Evolutionary conservation across 2,888 invertebrate species (phyloP).

Genomic region (Venusia cambrica): DNA sequence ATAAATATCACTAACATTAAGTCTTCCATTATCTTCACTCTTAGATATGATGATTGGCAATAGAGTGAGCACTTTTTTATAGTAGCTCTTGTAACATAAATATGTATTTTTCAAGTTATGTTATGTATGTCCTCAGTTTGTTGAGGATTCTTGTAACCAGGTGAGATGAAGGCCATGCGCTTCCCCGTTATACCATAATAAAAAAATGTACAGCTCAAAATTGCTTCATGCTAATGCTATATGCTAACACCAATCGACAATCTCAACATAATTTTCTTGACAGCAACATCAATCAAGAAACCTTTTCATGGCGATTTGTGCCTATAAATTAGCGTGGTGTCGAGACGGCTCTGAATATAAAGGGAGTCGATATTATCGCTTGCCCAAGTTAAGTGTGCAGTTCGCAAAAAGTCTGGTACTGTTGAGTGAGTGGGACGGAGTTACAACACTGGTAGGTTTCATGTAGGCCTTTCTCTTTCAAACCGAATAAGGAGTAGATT

Average conservation of each 20-base stretch:
- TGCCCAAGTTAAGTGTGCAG: constrained; percentile 28
- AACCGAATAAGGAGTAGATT: constrained; percentile 45
- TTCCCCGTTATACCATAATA: too few relatives aligned
- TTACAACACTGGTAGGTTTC: constrained; percentile 24
- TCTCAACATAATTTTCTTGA: constrained; percentile 31
- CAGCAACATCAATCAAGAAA: constrained; percentile 41
- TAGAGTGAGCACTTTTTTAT: too few relatives aligned
- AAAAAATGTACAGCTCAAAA: too few relatives aligned
- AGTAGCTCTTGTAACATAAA: too few relatives aligned
- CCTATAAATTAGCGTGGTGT: constrained; percentile 47
- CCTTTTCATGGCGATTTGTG: constrained; percentile 48
- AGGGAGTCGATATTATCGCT: constrained; percentile 27
- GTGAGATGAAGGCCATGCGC: too few relatives aligned
- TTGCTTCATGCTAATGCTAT: too few relatives aligned
- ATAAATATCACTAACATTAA: too few relatives aligned
- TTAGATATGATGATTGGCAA: too few relatives aligned
- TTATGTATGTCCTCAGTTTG: too few relatives aligned
- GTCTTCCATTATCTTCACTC: too few relatives aligned
- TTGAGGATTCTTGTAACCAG: too few relatives aligned
- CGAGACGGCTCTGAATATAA: constrained; percentile 27
- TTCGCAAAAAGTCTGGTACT: constrained; percentile 31
- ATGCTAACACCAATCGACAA: constrained; percentile 24
- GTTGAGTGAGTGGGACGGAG: constrained; percentile 40
- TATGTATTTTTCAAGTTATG: too few relatives aligned
- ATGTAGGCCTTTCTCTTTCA: constrained; percentile 34